Base-by-base conservation (phyloP, 2,113 vertebrate genomes). In the Misgurnus mizolepis region DNA sequence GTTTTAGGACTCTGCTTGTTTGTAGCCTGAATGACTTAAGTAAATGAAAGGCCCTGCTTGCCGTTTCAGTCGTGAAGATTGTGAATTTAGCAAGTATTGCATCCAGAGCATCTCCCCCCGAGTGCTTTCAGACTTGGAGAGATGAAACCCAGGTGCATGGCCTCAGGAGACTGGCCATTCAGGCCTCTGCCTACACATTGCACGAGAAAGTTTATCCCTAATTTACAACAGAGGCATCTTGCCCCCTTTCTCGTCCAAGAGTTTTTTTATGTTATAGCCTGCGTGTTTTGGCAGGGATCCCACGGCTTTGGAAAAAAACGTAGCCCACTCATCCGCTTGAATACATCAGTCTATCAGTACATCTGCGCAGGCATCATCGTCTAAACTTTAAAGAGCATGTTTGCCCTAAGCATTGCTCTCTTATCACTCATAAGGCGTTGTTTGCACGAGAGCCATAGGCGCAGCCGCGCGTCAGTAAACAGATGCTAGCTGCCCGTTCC, bases 121-220 rank as follows among this genome's bases (percentile, higher is more conserved):
- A 80, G 80, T 40, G 86, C 88, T 72, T 90, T 87, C 88, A 89
- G 89, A 87, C 84, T 87, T 82, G 80, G 81, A 87, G 78, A 91
- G 90, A 91, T 88, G 88, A 89, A 90, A 90, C 84, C 92, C 91
- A 94, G 90, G 91, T 93, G 91, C 90, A 91, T 90, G 78, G 90
- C 90, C 92, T 91, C 88, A 69, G 91, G 91, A 92, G 86, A 79
- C 77, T 75, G 45, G 80, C 71, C 85, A 50, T 60, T 80, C 66
- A 78, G 86, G 87, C 85, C 80, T 78, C 76, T 73, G 82, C 83
- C 85, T 85, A 85, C 83, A 86, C 84, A 70, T 84, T 74, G 89
- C 86, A 88, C 82, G 89, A 86, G 89, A 91, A 79, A 91, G 88
- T 88, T 89, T 89, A 92, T 91, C 88, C 89, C 84, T 91, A 89